Evolutionary conservation across 2,797 vertebrate genomes (phyloP).

Genomic region (Sylvia borin): DNA sequence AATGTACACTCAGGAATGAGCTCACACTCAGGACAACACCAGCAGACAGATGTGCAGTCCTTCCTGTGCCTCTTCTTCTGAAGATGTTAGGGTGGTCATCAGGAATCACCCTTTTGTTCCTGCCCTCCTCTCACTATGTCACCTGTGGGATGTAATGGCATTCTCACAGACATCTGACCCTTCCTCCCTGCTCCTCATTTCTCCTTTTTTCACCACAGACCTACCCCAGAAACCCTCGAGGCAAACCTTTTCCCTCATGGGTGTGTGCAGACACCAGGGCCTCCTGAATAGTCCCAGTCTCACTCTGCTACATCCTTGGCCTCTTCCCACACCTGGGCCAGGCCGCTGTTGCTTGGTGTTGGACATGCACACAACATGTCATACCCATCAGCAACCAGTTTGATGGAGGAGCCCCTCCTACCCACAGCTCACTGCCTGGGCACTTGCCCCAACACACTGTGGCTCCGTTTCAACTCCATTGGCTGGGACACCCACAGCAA

Average conservation of each 20-base stretch:
- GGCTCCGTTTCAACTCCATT: rapidly evolving
- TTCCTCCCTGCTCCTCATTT: background rate
- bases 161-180: too few species aligned
- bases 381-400: rapidly evolving
- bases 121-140: rapidly evolving
- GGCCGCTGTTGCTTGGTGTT: rapidly evolving
- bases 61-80: background rate
- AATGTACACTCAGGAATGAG: too few species aligned
- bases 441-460: rapidly evolving
- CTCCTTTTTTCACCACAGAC: too few species aligned
- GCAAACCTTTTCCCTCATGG: rapidly evolving
- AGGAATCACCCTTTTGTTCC: rapidly evolving
- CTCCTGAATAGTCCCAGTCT: rapidly evolving
- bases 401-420: background rate
- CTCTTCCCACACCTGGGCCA: background rate
- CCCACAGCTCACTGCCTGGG: rapidly evolving
- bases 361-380: rapidly evolving
- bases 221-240: background rate
- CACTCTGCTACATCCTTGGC: background rate
- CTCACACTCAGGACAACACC: background rate
- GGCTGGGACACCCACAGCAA: rapidly evolving
- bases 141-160: background rate
- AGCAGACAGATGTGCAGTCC: rapidly evolving
- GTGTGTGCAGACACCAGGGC: rapidly evolving
- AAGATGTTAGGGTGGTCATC: too few species aligned